These are phyloP conservation scores for Temnothorax nylanderi DNA, from an alignment of 1,140 invertebrate genomes.

Conservation along the genomic window DNA sequence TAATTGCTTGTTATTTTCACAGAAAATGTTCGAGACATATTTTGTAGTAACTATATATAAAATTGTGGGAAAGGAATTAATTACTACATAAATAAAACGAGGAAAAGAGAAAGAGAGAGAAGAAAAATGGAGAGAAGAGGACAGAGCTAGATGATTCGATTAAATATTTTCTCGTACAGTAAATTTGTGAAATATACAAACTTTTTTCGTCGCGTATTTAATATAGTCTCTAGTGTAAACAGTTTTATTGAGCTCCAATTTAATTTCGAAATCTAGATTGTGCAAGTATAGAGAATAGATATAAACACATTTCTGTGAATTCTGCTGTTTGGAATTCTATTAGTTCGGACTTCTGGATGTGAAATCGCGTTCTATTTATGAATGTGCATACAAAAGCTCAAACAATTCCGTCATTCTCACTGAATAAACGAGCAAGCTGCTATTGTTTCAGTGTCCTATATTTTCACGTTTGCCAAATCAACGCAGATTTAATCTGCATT, in stretches of 20 bases:
- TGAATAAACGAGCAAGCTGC: neutral
- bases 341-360: neutral
- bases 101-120: neutral
- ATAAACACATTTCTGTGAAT: neutral
- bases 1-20: neutral
- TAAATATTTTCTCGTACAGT: neutral
- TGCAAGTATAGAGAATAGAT: slow-evolving; percentile 1
- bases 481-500: slow-evolving; percentile 19
- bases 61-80: neutral
- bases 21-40: neutral
- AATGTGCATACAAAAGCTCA: neutral
- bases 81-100: neutral
- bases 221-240: slow-evolving; percentile 3
- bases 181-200: neutral
- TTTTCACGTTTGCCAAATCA: neutral
- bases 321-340: neutral
- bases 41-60: neutral
- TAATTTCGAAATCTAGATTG: slow-evolving; percentile 15
- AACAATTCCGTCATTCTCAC: neutral
- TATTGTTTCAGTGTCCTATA: neutral
- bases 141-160: neutral
- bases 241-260: neutral
- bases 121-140: neutral
- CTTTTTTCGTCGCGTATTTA: neutral
- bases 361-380: slow-evolving; percentile 11